phyloP scores from a whole-genome alignment of 2,797 vertebrate species.

The Choloepus didactylus region DNA sequence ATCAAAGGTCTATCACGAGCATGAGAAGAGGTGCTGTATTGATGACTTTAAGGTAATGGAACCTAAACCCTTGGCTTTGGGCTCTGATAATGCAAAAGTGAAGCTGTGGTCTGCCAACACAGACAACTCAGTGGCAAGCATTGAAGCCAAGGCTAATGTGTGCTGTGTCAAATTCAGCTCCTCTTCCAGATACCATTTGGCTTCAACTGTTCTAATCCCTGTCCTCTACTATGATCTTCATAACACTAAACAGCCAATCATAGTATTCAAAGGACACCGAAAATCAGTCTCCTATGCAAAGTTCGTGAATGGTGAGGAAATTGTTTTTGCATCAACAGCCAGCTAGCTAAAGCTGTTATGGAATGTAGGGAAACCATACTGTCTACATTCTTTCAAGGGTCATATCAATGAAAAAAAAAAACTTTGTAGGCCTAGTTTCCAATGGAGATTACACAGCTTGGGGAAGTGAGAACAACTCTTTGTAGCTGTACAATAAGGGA shows the following conservation, averaged over 20 bases:
- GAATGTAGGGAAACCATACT: constrained; percentile 99
- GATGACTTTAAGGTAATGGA: too few relatives aligned
- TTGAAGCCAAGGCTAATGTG: constrained; percentile 99
- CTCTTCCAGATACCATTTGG: constrained; percentile 92
- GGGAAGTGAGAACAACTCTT: constrained; percentile 99
- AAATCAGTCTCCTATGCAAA: constrained; percentile 99
- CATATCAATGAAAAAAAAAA: constrained; percentile 97
- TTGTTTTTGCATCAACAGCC: constrained; percentile 99
- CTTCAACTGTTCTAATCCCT: constrained; percentile 99
- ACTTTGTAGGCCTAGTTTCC: constrained; percentile 98
- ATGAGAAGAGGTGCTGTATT: too few relatives aligned
- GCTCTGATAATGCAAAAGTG: too few relatives aligned
- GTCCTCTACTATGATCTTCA: constrained; percentile 99
- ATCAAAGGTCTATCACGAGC: constrained; percentile 98
- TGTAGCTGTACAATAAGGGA: constrained; percentile 99
- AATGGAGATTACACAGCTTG: constrained; percentile 99
- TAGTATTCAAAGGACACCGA: constrained; percentile 99
- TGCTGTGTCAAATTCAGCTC: constrained; percentile 83
- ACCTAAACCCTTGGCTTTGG: too few relatives aligned
- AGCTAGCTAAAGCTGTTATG: constrained; percentile 97
- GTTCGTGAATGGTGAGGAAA: constrained; percentile 99
- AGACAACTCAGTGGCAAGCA: constrained; percentile 84
- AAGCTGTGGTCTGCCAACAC: too few relatives aligned
- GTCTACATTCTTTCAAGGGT: constrained; percentile 98
- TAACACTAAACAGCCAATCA: constrained; percentile 99